phyloP scores from a whole-genome alignment of 1,140 invertebrate genomes.

The Leptinotarsa texana region DNA sequence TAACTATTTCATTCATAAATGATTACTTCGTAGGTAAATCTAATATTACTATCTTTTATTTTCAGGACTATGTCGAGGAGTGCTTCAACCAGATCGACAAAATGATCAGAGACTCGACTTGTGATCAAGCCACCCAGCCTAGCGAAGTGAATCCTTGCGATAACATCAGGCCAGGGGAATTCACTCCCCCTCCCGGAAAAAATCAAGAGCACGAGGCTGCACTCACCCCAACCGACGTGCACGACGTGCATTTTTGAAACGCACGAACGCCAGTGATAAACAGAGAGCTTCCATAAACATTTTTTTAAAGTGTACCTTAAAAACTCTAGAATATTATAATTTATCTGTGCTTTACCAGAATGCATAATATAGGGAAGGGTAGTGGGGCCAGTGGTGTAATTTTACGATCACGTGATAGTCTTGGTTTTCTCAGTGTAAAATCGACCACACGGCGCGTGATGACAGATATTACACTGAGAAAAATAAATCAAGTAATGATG shows the following conservation, averaged over 20 bases:
- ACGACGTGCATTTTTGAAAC: conserved; percentile 71
- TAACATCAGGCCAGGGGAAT: conserved; percentile 63
- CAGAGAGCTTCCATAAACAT: conserved; percentile 31
- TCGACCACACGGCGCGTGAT: too few relatives aligned
- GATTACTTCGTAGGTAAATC: too few relatives aligned
- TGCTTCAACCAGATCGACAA: conserved; percentile 42
- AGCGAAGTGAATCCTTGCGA: conserved; percentile 22
- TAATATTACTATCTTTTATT: conserved; percentile 19
- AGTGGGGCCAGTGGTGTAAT: too few relatives aligned
- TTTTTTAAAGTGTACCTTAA: conserved; percentile 27
- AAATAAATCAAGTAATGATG: too few relatives aligned
- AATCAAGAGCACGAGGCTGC: conserved; percentile 68
- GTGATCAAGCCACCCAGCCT: conserved; percentile 37
- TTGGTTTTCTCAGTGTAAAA: too few relatives aligned
- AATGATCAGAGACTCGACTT: conserved; percentile 49
- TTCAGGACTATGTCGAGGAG: conserved; percentile 43
- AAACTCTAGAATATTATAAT: conserved; percentile 20
- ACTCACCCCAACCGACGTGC: conserved; percentile 79
- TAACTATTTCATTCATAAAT: too few relatives aligned
- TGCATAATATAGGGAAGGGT: background rate
- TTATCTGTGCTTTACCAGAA: conserved; percentile 19
- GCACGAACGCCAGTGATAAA: conserved; percentile 22
- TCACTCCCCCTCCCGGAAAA: conserved; percentile 67
- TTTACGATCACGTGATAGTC: too few relatives aligned
- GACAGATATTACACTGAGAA: too few relatives aligned